A percentile compares a stretch with the other conserved stretches of the same genome.
Evolutionary conservation across 2,888 invertebrate species (phyloP).

Genomic region (Limnephilus lunatus): DNA sequence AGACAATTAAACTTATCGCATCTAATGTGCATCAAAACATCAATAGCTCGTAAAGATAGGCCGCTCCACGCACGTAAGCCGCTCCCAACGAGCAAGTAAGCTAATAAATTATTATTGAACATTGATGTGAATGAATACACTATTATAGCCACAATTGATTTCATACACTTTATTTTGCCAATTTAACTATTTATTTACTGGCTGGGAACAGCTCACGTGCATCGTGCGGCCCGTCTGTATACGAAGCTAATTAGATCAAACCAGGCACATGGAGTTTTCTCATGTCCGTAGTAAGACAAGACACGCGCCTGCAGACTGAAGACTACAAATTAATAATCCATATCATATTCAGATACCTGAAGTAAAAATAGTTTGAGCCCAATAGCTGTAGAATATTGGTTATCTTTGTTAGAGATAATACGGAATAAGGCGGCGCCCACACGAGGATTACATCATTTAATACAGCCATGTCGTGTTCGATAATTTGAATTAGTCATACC

Average conservation of each 20-base stretch:
- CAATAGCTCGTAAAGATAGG: too few species aligned
- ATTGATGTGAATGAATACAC: too few species aligned
- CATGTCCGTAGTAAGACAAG: not conserved
- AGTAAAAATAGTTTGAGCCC: not conserved
- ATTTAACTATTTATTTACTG: too few species aligned
- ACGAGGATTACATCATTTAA: not conserved
- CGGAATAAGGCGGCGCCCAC: slow-evolving; percentile 8
- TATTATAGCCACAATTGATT: too few species aligned
- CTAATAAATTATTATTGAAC: too few species aligned
- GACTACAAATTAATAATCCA: not conserved
- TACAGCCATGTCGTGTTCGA: not conserved
- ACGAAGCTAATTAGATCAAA: not conserved
- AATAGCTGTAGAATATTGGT: not conserved
- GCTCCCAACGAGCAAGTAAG: too few species aligned
- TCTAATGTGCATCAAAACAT: not conserved
- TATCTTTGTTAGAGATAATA: not conserved
- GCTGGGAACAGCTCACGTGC: too few species aligned
- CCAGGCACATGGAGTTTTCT: not conserved
- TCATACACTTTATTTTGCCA: too few species aligned
- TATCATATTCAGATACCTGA: not conserved
- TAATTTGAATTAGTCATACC: slow-evolving; percentile 2
- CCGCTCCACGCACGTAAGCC: too few species aligned
- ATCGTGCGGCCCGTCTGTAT: too few species aligned
- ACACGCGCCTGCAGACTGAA: not conserved
- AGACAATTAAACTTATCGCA: too few species aligned